phyloP scores from a whole-genome alignment of 1,140 invertebrate species.

The Arion vulgaris region DNA sequence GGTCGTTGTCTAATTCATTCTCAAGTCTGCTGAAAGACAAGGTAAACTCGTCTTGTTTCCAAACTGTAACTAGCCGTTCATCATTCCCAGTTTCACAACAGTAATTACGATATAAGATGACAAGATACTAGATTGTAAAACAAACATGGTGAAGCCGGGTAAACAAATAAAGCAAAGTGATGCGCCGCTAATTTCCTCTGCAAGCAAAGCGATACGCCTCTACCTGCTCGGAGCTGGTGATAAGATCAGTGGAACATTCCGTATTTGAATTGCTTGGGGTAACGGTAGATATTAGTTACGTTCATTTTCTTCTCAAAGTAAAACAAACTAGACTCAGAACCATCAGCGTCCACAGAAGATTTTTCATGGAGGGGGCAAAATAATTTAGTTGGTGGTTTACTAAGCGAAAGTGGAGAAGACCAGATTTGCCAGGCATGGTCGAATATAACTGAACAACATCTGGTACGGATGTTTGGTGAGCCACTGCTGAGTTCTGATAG shows the following conservation, averaged over 20 bases:
- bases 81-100: not conserved
- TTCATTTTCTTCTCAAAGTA: constrained; percentile 23
- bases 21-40: not conserved
- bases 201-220: not conserved
- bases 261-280: not conserved
- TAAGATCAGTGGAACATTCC: not conserved
- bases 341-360: too few relatives aligned
- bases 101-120: not conserved
- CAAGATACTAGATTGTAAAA: not conserved
- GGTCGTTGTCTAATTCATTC: not conserved
- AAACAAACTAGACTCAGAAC: not conserved
- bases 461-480: too few relatives aligned
- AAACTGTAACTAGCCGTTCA: not conserved
- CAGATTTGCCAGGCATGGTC: too few relatives aligned
- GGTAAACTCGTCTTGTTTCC: not conserved
- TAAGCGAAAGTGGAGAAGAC: too few relatives aligned
- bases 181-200: not conserved
- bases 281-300: not conserved
- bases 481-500: too few relatives aligned
- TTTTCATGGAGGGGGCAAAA: too few relatives aligned
- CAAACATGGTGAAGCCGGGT: not conserved
- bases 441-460: too few relatives aligned
- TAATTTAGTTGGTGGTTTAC: too few relatives aligned
- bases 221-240: not conserved
- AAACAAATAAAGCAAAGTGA: not conserved